A percentile compares a stretch with the other conserved stretches of the same genome.
phyloP scores from a whole-genome alignment of 2,113 vertebrate species.

The Toxotes chatareus region DNA sequence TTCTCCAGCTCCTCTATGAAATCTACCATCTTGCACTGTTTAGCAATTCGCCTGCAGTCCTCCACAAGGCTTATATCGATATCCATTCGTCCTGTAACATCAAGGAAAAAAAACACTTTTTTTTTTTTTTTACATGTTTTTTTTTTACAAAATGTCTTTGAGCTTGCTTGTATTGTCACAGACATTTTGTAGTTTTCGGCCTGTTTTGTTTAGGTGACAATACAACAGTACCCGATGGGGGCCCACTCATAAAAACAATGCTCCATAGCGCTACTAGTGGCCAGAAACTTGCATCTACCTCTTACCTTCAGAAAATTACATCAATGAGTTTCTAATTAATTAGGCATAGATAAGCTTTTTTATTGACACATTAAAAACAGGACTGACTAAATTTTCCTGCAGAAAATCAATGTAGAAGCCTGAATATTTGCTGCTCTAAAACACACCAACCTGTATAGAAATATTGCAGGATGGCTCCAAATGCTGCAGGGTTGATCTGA shows the following conservation, averaged over 20 bases:
- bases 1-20: conserved; percentile 93
- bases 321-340: background rate
- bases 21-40: conserved; percentile 93
- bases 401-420: background rate
- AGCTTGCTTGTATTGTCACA: background rate
- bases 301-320: too few species aligned
- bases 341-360: background rate
- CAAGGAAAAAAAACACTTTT: background rate
- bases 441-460: conserved; percentile 92
- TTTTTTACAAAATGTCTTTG: background rate
- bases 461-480: conserved; percentile 93
- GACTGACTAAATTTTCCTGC: background rate
- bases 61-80: conserved; percentile 91
- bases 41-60: conserved; percentile 93
- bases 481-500: conserved; percentile 95
- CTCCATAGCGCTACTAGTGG: too few species aligned
- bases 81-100: conserved; percentile 88
- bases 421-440: background rate
- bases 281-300: too few species aligned
- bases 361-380: background rate
- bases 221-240: too few species aligned
- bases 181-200: background rate
- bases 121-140: background rate
- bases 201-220: background rate
- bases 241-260: too few species aligned